Base-by-base conservation (phyloP, 2,797 vertebrate genomes). In the Eutrigla gurnardus region DNA sequence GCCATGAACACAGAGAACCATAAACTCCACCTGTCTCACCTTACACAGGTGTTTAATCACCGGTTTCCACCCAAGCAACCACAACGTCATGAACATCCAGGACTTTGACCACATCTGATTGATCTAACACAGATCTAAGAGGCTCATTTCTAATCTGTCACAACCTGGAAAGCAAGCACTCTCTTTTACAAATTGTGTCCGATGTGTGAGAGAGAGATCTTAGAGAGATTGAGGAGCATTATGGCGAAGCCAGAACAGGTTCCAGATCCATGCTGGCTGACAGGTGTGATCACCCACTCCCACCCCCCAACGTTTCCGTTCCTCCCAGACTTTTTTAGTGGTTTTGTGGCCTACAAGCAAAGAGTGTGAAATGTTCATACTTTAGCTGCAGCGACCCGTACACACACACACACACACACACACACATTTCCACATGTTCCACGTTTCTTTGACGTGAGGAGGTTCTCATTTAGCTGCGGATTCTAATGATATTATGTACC, bases 341-440 rank as follows among this genome's bases (percentile, higher is more conserved):
- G 46, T 73, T 73, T 81, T 72, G 49, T 77, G 78, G 83, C 68
- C 77, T 82, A 62, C 17, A 70, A 62, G 67, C 53, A 70, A 75
- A 54, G 59, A 64, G 68, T 70, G 62, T 68, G n/a, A 52, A 11
- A 62, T 60, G 54, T 73, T 65, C 18, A 59, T 77, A 70, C 58
- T 77, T 71, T 17, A 47, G 33, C 77, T 74, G 63, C 64, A 54
- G 54, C 68, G 42, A 77, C 36, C 39, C 18, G 10, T 7, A 33
- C 55, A 25, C 42, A 36, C 32, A 43, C 57, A 32, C 54, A 47
- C 17, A 40, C 7, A 47, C 15, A 57, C 0, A 18, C 55, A 14
- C 13, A 36, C 37, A 33, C 12, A 46, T 46, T 61, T 46, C 42
- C 60, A 62, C 60, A 25, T 39, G 25, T 8, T 14, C 12, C 12